Base-by-base conservation (phyloP, 2,797 vertebrate species). In the Cetoscarus ocellatus region DNA sequence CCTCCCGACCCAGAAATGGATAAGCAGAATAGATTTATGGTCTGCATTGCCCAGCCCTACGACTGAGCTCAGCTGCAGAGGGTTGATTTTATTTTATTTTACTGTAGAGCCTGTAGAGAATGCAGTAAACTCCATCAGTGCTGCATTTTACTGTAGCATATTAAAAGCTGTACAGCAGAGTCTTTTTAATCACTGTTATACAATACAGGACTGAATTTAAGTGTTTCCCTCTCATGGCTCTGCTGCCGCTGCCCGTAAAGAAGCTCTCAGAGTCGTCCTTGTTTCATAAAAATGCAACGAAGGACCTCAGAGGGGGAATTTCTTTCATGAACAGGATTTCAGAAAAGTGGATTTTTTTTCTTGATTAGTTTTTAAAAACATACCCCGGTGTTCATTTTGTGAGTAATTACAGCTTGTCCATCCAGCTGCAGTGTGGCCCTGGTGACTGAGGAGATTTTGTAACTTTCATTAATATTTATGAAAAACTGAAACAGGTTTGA, bases 401-500 rank as follows among this genome's bases (percentile, higher is more conserved):
- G 19, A 38, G 39, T 44, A 52, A 48, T 59, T 58, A 18, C 56
- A 68, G 43, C 65, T 35, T 55, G 69, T n/a, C 50, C 19, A 5
- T 59, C 51, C 44, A 14, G n/a, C 17, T 58, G 40, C 51, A 64
- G 70, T 72, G 61, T 75, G 67, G 54, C 66, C 51, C 65, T 77
- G 55, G 55, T 75, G 83, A 57, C 54, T 70, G 73, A 42, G 27
- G 27, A 4, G 27, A 27, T 27, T 27, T 27, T 27, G 4, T 27
- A 27, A 27, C 27, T 27, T 27, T 27, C 27, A 27, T 27, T 27
- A 27, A 27, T 27, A 27, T 27, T 27, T 27, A 27, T 27, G 27
- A 27, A 27, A 27, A 27, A 27, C 27, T 27, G 27, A 27, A 27
- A 27, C 27, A 27, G 27, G 4, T 27, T 27, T 27, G 27, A 27